Base-by-base conservation (phyloP, 2,888 invertebrate genomes). In the Acanthococcus lagerstroemiae region DNA sequence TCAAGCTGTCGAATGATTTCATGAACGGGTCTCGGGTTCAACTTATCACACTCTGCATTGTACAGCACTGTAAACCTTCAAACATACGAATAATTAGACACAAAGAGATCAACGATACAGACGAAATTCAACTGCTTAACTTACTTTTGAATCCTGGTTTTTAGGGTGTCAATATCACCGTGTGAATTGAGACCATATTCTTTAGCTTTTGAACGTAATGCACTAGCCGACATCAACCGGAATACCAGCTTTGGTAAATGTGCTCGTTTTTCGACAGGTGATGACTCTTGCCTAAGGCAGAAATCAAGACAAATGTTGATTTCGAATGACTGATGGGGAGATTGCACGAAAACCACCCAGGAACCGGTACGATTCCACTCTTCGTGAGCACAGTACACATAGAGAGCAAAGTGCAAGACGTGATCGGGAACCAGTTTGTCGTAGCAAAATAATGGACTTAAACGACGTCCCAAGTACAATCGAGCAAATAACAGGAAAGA, bases 241-340 rank as follows among this genome's bases (percentile, higher is more conserved):
- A 80, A 77, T 2, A 81, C 79, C 56, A 79, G 72, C 71, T 81
- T 81, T 58, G 80, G 77, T 63, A 81, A 67, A 4, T 77, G 76
- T 68, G 76, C 76, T 24, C 78, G 74, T 69, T 75, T 77, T 4
- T 70, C 65, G 3, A 4, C 4, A 1, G 45, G 26, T n/a, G 27
- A 15, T 24, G 7, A 21, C 6, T 52, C 24, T 52, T 52, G 21
- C 3, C 52, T 52, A 9, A 2, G 1, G 9, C 15, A 24, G 2
- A 52, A 52, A 52, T n/a, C n/a, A n/a, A n/a, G n/a, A n/a, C n/a
- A n/a, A n/a, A n/a, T n/a, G n/a, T n/a, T n/a, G n/a, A n/a, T n/a
- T n/a, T n/a, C n/a, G n/a, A n/a, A n/a, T n/a, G n/a, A n/a, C n/a
- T n/a, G n/a, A n/a, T n/a, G n/a, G n/a, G n/a, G n/a, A n/a, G n/a